These are phyloP conservation scores for Loriculus beryllinus DNA, from an alignment of 2,797 vertebrate genomes.

Conservation along the genomic window DNA sequence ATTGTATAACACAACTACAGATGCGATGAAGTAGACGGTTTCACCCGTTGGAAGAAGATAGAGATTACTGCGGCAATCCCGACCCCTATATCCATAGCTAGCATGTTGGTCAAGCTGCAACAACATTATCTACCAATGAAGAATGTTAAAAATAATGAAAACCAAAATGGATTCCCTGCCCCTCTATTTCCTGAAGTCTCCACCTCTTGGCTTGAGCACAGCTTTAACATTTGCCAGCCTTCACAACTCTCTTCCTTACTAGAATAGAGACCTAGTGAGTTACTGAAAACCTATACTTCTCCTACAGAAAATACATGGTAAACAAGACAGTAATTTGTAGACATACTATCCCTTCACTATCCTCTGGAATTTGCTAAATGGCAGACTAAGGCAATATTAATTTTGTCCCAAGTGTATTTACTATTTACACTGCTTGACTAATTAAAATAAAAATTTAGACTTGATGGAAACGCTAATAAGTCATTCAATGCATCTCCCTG, in stretches of 20 bases:
- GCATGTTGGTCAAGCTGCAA: conserved; percentile 70
- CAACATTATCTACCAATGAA: not conserved
- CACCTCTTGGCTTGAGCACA: not conserved
- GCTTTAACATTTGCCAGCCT: not conserved
- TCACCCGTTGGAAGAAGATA: conserved; percentile 96
- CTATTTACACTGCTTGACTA: conserved; percentile 5
- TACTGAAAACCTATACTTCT: not conserved
- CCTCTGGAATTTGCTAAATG: not conserved
- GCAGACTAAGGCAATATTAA: not conserved
- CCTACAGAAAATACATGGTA: not conserved
- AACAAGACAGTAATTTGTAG: not conserved
- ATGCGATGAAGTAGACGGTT: conserved; percentile 97
- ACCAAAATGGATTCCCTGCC: not conserved
- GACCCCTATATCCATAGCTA: conserved; percentile 95
- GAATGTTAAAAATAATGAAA: not conserved
- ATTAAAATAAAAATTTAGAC: conserved; percentile 20
- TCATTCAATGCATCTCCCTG: not conserved
- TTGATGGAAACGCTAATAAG: not conserved
- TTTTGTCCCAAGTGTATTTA: conserved; percentile 1
- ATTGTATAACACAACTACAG: conserved; percentile 94
- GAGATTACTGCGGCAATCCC: conserved; percentile 96
- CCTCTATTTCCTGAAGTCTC: not conserved
- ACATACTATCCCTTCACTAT: not conserved
- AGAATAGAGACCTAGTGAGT: not conserved
- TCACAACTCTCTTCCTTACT: not conserved